A percentile compares a stretch with the other conserved stretches of the same genome.
These are phyloP conservation scores for Nymphalis io DNA, from an alignment of 1,140 invertebrate species.

Conservation along the genomic window DNA sequence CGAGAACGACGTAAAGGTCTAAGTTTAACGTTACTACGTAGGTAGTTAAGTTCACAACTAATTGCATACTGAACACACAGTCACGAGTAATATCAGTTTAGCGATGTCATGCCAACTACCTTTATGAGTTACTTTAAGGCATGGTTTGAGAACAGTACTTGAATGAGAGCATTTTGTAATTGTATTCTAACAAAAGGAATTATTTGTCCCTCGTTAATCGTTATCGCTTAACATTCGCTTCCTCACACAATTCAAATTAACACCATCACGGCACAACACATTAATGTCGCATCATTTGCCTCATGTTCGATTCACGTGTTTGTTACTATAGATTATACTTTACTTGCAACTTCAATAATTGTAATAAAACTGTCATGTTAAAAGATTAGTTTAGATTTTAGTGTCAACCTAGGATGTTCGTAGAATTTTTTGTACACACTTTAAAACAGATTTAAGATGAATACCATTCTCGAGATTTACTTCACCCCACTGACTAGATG, in stretches of 20 bases:
- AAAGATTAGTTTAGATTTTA: background rate
- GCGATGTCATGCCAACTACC: conserved; percentile 73
- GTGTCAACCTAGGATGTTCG: background rate
- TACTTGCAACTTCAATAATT: background rate
- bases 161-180: conserved; percentile 51
- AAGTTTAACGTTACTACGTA: conserved; percentile 45
- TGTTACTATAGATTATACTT: conserved; percentile 12
- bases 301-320: conserved; percentile 13
- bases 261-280: conserved; percentile 46
- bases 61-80: conserved; percentile 30
- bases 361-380: background rate
- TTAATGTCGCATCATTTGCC: conserved; percentile 31
- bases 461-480: background rate
- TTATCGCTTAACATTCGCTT: conserved; percentile 54
- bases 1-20: conserved; percentile 60
- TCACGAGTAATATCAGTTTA: conserved; percentile 29
- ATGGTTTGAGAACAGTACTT: conserved; percentile 63
- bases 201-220: conserved; percentile 22
- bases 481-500: background rate
- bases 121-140: conserved; percentile 57
- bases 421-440: background rate
- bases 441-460: background rate
- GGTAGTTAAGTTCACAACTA: conserved; percentile 52
- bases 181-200: conserved; percentile 52
- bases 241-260: conserved; percentile 44